Evolutionary conservation across 2,888 invertebrate genomes (phyloP).

Genomic region (Sarcophaga rosellei): DNA sequence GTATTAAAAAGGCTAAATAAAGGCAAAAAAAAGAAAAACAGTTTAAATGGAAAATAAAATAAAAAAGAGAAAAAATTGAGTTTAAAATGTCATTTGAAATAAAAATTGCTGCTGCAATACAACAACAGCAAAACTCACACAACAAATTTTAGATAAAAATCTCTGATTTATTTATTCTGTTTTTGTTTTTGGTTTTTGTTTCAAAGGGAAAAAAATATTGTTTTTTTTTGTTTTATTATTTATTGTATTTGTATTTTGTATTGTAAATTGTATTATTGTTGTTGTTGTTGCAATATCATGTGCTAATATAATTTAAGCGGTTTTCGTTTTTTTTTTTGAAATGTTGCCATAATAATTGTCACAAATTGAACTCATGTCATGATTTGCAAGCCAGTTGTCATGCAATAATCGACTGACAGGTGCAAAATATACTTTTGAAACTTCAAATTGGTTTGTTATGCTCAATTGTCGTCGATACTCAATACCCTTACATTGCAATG

Average conservation of each 20-base stretch:
- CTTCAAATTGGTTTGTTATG: constrained; percentile 55
- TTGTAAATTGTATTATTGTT: constrained; percentile 10
- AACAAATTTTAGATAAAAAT: constrained; percentile 64
- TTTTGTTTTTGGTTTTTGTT: neutral
- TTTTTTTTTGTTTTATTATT: constrained; percentile 46
- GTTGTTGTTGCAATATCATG: constrained; percentile 48
- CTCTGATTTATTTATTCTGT: constrained; percentile 43
- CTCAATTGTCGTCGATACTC: neutral
- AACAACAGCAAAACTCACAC: constrained; percentile 35
- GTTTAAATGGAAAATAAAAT: neutral
- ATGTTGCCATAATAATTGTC: constrained; percentile 79
- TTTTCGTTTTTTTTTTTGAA: constrained; percentile 70
- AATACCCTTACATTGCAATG: neutral
- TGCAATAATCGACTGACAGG: constrained; percentile 68
- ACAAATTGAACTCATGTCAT: constrained; percentile 79
- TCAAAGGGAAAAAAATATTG: neutral
- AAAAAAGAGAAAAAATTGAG: neutral
- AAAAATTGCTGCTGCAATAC: constrained; percentile 30
- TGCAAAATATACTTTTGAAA: constrained; percentile 61
- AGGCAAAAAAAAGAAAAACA: constrained; percentile 10
- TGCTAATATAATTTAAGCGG: constrained; percentile 57
- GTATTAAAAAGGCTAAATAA: constrained; percentile 22
- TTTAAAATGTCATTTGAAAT: constrained; percentile 60
- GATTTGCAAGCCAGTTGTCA: constrained; percentile 74
- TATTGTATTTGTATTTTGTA: constrained; percentile 43